Percentiles rank a stretch among this genome's conserved stretches.
Conservation (phyloP, 1,140 invertebrate genomes). For the Neodiprion lecontei region DNA sequence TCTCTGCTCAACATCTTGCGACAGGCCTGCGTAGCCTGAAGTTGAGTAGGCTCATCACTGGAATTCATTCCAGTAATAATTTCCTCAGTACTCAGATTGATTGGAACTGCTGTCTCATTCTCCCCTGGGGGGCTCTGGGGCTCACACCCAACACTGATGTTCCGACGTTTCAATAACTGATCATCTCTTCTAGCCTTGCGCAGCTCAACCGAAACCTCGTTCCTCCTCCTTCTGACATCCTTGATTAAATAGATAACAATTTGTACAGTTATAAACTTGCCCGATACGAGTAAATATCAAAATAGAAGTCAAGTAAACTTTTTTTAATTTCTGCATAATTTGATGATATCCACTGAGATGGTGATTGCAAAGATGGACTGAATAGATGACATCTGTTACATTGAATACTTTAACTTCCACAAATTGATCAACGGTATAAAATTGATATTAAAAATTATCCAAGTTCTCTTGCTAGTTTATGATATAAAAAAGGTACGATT, state of each 20-base stretch:
- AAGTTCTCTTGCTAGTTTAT: too few relatives aligned
- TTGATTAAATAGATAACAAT: slow-evolving; percentile 47
- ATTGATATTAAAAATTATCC: too few relatives aligned
- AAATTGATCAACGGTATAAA: too few relatives aligned
- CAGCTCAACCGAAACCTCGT: slow-evolving; percentile 87
- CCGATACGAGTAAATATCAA: neutral
- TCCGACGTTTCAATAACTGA: slow-evolving; percentile 92
- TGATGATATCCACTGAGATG: too few relatives aligned
- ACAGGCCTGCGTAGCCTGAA: slow-evolving; percentile 76
- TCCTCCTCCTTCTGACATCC: slow-evolving; percentile 87
- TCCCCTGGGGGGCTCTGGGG: slow-evolving; percentile 65
- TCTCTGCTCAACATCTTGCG: slow-evolving; percentile 92
- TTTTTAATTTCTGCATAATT: too few relatives aligned
- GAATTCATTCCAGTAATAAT: slow-evolving; percentile 72
- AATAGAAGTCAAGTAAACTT: too few relatives aligned
- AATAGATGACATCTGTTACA: too few relatives aligned
- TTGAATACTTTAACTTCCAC: too few relatives aligned
- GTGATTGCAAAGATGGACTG: too few relatives aligned
- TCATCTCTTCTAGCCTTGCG: slow-evolving; percentile 95
- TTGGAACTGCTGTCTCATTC: slow-evolving; percentile 57
- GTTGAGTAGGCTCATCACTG: slow-evolving; percentile 66
- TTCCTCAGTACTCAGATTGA: slow-evolving; percentile 65
- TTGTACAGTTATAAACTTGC: neutral
- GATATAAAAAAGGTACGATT: too few relatives aligned
- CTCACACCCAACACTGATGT: slow-evolving; percentile 70